These are phyloP conservation scores for Lethocerus indicus DNA, from an alignment of 1,140 invertebrate genomes.

Conservation along the genomic window DNA sequence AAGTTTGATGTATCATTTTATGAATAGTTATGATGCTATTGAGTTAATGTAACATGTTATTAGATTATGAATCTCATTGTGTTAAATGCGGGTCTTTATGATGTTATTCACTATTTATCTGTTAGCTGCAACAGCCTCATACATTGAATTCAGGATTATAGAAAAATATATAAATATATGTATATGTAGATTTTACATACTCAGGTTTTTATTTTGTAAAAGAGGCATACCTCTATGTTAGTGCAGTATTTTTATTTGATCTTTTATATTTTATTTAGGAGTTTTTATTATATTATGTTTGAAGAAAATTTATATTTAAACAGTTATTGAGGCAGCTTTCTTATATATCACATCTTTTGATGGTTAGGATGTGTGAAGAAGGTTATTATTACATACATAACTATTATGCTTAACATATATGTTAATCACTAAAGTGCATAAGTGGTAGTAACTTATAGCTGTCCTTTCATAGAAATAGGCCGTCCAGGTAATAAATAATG, in stretches of 20 bases:
- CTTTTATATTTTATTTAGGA: conserved; percentile 1
- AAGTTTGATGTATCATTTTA: conserved; percentile 3
- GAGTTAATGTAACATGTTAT: conserved; percentile 3
- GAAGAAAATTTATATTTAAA: too few relatives aligned
- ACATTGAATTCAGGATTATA: not conserved
- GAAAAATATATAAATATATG: not conserved
- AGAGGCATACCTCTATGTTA: too few relatives aligned
- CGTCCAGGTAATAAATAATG: not conserved
- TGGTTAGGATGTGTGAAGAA: not conserved
- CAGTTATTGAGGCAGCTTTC: not conserved
- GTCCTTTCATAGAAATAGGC: not conserved
- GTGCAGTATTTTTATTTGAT: conserved; percentile 1
- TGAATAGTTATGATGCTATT: conserved; percentile 4
- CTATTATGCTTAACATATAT: not conserved
- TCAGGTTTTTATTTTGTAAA: not conserved
- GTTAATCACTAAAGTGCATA: not conserved
- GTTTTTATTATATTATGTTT: not conserved
- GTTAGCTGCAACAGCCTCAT: conserved; percentile 6
- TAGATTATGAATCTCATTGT: conserved; percentile 7
- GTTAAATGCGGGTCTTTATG: conserved; percentile 4
- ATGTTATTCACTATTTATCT: conserved; percentile 2
- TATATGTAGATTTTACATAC: not conserved
- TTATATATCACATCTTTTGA: not conserved
- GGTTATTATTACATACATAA: conserved; percentile 1
- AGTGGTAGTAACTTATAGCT: not conserved